phyloP scores from a whole-genome alignment of 2,113 vertebrate species.

The Lophochroa leadbeateri region DNA sequence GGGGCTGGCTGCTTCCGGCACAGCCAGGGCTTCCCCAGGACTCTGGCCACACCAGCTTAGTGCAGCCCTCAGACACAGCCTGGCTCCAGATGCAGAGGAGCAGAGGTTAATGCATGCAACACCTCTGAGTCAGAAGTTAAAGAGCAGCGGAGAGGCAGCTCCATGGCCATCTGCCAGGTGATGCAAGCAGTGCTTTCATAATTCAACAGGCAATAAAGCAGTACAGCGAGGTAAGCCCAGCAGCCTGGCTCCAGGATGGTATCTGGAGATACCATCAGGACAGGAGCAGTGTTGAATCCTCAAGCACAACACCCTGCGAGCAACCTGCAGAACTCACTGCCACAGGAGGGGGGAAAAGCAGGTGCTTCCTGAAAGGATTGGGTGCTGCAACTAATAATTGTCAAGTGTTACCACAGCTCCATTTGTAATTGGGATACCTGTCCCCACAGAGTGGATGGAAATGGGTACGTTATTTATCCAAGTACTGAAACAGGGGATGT shows the following conservation, averaged over 20 bases:
- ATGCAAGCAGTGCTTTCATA: background rate
- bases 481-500: background rate
- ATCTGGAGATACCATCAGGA: background rate
- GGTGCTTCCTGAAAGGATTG: no score
- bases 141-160: constrained; percentile 11
- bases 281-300: background rate
- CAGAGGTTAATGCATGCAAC: background rate
- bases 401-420: background rate
- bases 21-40: background rate
- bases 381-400: background rate
- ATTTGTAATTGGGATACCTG: background rate
- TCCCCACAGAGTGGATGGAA: background rate
- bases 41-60: rapidly evolving
- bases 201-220: background rate
- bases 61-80: rapidly evolving
- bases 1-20: background rate
- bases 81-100: background rate
- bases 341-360: no score
- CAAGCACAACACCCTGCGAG: background rate
- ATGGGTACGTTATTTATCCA: background rate
- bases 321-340: no score
- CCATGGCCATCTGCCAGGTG: constrained; percentile 2
- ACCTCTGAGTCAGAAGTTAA: background rate
- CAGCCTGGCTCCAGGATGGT: background rate
- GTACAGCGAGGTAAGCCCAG: background rate